Evolutionary conservation across 1,140 invertebrate genomes (phyloP).

Genomic region (Mesaphorura yosii): DNA sequence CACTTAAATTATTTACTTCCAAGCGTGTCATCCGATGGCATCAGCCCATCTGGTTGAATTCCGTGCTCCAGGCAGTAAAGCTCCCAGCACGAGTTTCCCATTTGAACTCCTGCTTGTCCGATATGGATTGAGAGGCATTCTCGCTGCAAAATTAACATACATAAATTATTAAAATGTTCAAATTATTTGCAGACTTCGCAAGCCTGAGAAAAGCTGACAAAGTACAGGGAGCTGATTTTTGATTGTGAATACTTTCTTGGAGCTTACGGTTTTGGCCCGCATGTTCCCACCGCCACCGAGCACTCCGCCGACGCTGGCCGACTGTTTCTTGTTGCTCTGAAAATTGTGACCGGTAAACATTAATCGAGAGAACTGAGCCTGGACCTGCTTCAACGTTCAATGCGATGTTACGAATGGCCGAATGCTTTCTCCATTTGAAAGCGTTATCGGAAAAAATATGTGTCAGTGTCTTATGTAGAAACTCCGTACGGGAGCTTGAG

Average conservation of each 20-base stretch:
- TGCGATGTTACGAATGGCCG: no score
- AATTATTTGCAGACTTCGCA: background rate
- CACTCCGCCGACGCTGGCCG: no score
- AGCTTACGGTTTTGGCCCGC: background rate
- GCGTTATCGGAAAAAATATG: no score
- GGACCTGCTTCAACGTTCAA: no score
- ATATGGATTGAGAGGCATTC: slow-evolving; percentile 79
- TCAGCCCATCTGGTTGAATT: slow-evolving; percentile 65
- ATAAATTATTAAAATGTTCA: background rate
- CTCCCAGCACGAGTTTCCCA: slow-evolving; percentile 75
- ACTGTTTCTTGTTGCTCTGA: no score
- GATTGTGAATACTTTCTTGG: background rate
- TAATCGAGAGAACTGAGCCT: no score
- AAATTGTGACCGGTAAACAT: no score
- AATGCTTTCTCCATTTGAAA: no score
- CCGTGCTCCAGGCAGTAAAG: slow-evolving; percentile 80
- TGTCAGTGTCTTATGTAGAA: no score
- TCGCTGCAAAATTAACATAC: slow-evolving; percentile 39
- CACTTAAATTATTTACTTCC: slow-evolving; percentile 34
- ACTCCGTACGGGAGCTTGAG: no score
- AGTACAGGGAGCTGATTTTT: slow-evolving; percentile 12
- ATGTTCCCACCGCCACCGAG: no score
- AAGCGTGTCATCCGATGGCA: slow-evolving; percentile 54
- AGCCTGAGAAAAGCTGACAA: background rate
- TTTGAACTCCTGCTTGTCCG: slow-evolving; percentile 70